A percentile compares a stretch with the other conserved stretches of the same genome.
These are phyloP conservation scores for Drosophila sp. DNA, from an alignment of 1,140 invertebrate genomes.

Conservation along the genomic window DNA sequence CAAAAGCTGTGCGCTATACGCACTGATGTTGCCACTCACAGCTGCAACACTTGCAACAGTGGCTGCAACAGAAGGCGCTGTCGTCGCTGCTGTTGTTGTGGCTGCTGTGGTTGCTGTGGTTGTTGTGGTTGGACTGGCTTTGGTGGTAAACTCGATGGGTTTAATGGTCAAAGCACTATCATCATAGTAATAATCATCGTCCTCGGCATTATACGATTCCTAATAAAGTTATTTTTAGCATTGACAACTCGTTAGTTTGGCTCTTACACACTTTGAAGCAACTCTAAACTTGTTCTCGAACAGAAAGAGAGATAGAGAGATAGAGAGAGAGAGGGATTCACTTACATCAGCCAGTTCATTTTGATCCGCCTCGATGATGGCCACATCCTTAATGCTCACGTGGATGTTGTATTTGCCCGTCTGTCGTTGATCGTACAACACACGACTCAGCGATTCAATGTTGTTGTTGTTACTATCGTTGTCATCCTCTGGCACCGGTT, in stretches of 20 bases:
- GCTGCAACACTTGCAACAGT: slow-evolving; percentile 1
- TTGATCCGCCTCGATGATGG: slow-evolving; percentile 88
- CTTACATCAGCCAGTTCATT: slow-evolving; percentile 86
- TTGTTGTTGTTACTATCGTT: not conserved
- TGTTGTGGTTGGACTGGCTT: slow-evolving; percentile 33
- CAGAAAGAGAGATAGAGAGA: too few species aligned
- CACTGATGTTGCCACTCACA: slow-evolving; percentile 35
- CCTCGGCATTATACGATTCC: slow-evolving; percentile 72
- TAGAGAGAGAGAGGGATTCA: slow-evolving; percentile 18
- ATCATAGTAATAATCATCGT: slow-evolving; percentile 83
- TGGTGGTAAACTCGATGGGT: slow-evolving; percentile 68
- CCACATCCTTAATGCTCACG: slow-evolving; percentile 90
- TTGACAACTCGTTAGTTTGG: slow-evolving; percentile 29
- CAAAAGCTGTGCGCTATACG: slow-evolving; percentile 59
- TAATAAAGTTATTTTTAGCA: slow-evolving; percentile 73
- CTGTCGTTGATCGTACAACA: slow-evolving; percentile 89
- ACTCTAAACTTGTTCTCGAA: slow-evolving; percentile 9
- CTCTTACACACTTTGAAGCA: slow-evolving; percentile 4
- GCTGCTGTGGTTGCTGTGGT: slow-evolving; percentile 24
- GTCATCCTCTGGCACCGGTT: slow-evolving; percentile 5
- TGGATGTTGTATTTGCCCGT: slow-evolving; percentile 91
- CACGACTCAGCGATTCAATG: slow-evolving; percentile 32
- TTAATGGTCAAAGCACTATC: slow-evolving; percentile 80
- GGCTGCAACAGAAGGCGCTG: not conserved
- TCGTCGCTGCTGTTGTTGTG: not conserved